Conservation (phyloP, 2,888 invertebrate genomes). For the Netelia inedita region DNA sequence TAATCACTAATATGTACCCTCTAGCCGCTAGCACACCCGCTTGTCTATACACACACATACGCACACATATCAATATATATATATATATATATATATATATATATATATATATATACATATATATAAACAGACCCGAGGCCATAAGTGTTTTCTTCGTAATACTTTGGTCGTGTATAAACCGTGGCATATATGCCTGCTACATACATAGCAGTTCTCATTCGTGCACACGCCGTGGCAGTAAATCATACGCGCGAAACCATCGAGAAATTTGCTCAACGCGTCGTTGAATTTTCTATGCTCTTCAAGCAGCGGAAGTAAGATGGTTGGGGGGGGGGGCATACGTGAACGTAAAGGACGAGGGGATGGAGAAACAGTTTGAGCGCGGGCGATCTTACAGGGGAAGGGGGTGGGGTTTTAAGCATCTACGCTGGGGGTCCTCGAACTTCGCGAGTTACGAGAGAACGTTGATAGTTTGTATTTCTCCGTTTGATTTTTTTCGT, state of each 20-base stretch:
- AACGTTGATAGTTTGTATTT: not conserved
- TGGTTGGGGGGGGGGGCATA: no score
- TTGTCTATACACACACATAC: constrained; percentile 26
- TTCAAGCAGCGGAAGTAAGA: constrained; percentile 6
- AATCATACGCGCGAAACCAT: constrained; percentile 65
- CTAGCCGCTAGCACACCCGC: constrained; percentile 36
- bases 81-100: constrained; percentile 26
- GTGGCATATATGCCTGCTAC: constrained; percentile 15
- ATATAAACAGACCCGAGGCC: constrained; percentile 33
- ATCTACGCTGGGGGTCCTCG: constrained; percentile 60
- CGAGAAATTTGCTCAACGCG: constrained; percentile 66
- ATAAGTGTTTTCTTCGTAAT: constrained; percentile 61
- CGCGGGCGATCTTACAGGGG: constrained; percentile 3
- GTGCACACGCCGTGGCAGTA: constrained; percentile 58
- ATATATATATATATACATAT: constrained; percentile 29
- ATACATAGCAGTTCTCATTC: constrained; percentile 42
- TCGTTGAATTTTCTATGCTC: constrained; percentile 63
- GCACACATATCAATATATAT: constrained; percentile 25
- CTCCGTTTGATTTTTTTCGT: no score
- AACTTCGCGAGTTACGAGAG: not conserved
- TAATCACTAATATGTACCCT: constrained; percentile 68
- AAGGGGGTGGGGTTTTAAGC: not conserved
- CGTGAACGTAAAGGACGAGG: not conserved
- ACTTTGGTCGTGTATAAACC: constrained; percentile 21
- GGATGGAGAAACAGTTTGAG: constrained; percentile 8